These are phyloP conservation scores for Theodoxus fluviatilis DNA, from an alignment of 2,888 invertebrate species.

Conservation along the genomic window DNA sequence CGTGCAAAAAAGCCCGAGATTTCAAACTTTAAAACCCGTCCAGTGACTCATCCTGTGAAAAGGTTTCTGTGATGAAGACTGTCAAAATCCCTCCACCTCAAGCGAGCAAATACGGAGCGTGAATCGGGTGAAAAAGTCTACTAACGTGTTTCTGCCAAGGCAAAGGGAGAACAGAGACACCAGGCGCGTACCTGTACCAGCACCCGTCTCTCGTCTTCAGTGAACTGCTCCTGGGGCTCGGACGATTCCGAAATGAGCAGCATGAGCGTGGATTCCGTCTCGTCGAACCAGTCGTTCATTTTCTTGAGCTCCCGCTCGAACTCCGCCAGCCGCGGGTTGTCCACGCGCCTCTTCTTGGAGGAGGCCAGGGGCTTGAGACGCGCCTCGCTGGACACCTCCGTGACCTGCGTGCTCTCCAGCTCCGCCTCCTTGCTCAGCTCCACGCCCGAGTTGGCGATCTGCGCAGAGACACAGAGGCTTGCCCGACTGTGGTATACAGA, in stretches of 20 bases:
- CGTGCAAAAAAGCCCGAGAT: too few relatives aligned
- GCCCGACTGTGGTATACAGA: too few relatives aligned
- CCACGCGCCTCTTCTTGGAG: constrained; percentile 45
- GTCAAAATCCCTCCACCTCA: too few relatives aligned
- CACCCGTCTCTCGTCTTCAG: constrained; percentile 68
- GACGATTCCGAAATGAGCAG: constrained; percentile 50
- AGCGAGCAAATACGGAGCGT: too few relatives aligned
- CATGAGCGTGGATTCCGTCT: constrained; percentile 58
- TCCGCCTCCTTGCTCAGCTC: constrained; percentile 49
- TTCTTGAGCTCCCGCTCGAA: constrained; percentile 56
- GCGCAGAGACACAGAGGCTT: constrained; percentile 29
- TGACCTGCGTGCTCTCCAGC: constrained; percentile 34
- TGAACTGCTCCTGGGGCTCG: constrained; percentile 69
- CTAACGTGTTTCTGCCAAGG: too few relatives aligned
- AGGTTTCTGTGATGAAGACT: too few relatives aligned
- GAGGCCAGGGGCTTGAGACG: constrained; percentile 34
- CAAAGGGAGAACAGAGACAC: too few relatives aligned
- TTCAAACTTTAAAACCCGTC: too few relatives aligned
- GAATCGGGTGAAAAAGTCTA: too few relatives aligned
- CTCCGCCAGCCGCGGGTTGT: constrained; percentile 45
- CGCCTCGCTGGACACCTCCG: constrained; percentile 37
- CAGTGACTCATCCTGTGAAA: too few relatives aligned
- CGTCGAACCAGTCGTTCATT: constrained; percentile 61
- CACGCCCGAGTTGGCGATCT: constrained; percentile 62
- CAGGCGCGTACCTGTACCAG: constrained; percentile 52